A percentile compares a stretch with the other conserved stretches of the same genome.
Evolutionary conservation across 2,888 invertebrate species (phyloP).

Genomic region (Melolontha melolontha): DNA sequence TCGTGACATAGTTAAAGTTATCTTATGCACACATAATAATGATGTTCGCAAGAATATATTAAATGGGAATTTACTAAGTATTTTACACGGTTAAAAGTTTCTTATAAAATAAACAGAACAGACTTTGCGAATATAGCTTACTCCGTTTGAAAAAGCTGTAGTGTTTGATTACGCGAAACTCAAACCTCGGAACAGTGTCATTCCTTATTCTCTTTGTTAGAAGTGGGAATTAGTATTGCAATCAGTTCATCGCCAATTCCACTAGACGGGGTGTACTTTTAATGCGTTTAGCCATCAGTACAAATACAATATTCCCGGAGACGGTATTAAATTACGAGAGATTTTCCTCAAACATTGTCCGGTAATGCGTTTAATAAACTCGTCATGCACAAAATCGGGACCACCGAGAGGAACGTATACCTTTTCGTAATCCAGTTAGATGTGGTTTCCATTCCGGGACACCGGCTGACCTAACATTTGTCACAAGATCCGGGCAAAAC

Average conservation of each 20-base stretch:
- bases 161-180: constrained; percentile 3
- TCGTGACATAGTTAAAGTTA: too few species aligned
- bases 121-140: neutral
- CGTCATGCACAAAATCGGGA: constrained; percentile 62
- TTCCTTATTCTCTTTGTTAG: constrained; percentile 5
- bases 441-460: constrained; percentile 60
- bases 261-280: constrained; percentile 13
- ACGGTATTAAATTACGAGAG: constrained; percentile 36
- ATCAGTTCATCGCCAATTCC: constrained; percentile 2
- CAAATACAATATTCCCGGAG: constrained; percentile 15
- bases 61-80: too few species aligned
- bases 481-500: constrained; percentile 56
- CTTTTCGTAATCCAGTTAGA: constrained; percentile 61
- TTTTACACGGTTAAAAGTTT: too few species aligned
- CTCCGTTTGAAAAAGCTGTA: neutral
- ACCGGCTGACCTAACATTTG: constrained; percentile 60
- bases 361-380: constrained; percentile 61
- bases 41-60: too few species aligned
- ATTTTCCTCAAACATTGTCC: constrained; percentile 36
- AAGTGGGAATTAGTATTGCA: constrained; percentile 11
- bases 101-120: too few species aligned
- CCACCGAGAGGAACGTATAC: constrained; percentile 56
- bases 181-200: neutral
- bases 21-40: too few species aligned
- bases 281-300: constrained; percentile 20